These are phyloP conservation scores for Sinonovacula constricta DNA, from an alignment of 1,140 invertebrate genomes.

Conservation along the genomic window DNA sequence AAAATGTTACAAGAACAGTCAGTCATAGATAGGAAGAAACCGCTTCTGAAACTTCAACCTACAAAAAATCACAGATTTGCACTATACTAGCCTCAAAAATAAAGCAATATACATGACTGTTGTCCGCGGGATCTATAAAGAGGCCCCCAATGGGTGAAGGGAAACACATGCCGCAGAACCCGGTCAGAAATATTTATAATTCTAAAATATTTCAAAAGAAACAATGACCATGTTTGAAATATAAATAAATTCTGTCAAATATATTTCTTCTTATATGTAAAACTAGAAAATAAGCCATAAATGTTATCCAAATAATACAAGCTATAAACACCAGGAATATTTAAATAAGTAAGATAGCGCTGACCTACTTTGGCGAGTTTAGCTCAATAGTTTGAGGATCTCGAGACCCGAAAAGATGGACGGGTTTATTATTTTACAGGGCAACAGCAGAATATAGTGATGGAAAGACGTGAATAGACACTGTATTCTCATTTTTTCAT, in stretches of 20 bases:
- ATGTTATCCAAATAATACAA: neutral
- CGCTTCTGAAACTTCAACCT: no score
- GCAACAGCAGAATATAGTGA: neutral
- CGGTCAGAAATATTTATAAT: no score
- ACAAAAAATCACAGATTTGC: neutral
- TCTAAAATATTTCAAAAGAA: no score
- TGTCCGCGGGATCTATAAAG: constrained; percentile 12
- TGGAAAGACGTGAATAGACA: neutral
- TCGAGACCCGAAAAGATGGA: constrained; percentile 9
- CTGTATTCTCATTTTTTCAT: no score
- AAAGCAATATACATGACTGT: constrained; percentile 3
- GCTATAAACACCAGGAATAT: constrained; percentile 16
- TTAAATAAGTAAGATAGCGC: constrained; percentile 18
- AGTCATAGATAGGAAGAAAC: no score
- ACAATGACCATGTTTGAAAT: no score
- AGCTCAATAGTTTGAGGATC: constrained; percentile 21
- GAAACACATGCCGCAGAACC: neutral
- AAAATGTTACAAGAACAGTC: no score
- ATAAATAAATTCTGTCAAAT: no score
- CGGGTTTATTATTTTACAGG: neutral
- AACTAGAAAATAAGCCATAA: no score
- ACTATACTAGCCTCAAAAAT: constrained; percentile 7
- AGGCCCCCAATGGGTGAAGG: neutral
- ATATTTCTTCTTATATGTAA: no score
- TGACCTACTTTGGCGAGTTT: constrained; percentile 22